Evolutionary conservation across 2,113 vertebrate species (phyloP).

Genomic region (Sitta europaea): DNA sequence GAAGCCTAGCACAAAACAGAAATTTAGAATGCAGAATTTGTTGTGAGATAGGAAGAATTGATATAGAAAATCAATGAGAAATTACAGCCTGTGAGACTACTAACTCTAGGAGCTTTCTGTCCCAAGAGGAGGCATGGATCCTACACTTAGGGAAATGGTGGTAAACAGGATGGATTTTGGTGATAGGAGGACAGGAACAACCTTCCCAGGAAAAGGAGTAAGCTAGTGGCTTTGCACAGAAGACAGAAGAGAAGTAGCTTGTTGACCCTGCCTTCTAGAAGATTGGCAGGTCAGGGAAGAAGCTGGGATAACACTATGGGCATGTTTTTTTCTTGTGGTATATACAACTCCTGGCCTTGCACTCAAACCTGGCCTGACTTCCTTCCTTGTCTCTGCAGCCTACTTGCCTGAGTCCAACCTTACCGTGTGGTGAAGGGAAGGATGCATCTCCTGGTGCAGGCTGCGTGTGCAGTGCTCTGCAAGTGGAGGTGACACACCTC

Average conservation of each 20-base stretch:
- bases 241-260: not conserved
- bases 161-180: not conserved
- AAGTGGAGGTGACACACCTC: constrained; percentile 62
- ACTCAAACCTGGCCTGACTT: not conserved
- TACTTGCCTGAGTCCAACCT: constrained; percentile 65
- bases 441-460: not conserved
- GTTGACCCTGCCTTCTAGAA: not conserved
- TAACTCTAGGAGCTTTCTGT: not conserved
- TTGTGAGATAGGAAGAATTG: not conserved
- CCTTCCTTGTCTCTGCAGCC: constrained; percentile 57
- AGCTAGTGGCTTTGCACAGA: not conserved
- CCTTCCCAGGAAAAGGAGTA: not conserved
- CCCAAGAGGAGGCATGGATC: not conserved
- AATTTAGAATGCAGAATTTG: not conserved
- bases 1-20: not conserved
- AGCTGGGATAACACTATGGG: not conserved
- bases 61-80: not conserved
- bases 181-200: not conserved
- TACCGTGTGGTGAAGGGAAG: constrained; percentile 46
- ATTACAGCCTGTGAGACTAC: not conserved
- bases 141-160: not conserved
- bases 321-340: not conserved
- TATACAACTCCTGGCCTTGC: not conserved
- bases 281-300: not conserved
- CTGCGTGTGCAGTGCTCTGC: constrained; percentile 70